Evolutionary conservation across 2,113 vertebrate species (phyloP).

Genomic region (Hippocampus zosterae): DNA sequence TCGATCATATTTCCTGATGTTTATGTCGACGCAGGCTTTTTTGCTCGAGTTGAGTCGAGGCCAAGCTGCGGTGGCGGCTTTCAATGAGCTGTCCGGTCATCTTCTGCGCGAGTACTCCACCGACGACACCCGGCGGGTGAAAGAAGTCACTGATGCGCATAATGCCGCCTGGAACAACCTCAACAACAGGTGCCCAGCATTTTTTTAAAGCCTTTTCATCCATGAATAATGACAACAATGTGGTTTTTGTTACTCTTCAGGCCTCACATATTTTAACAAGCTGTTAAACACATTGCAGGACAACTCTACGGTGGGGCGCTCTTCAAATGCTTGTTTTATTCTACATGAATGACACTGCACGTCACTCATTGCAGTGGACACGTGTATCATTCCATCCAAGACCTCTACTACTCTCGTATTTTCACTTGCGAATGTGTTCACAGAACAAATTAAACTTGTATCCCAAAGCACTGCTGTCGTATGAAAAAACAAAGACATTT

Average conservation of each 20-base stretch:
- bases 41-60: conserved; percentile 84
- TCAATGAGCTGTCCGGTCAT: conserved; percentile 87
- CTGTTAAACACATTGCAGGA: background rate
- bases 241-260: background rate
- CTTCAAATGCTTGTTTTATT: background rate
- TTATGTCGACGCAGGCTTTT: conserved; percentile 69
- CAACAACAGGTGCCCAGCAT: conserved; percentile 78
- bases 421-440: too few species aligned
- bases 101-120: conserved; percentile 82
- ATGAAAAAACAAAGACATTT: background rate
- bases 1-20: background rate
- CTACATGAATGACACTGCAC: too few species aligned
- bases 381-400: too few species aligned
- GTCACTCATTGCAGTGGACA: too few species aligned
- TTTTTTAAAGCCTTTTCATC: background rate
- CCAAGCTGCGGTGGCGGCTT: conserved; percentile 75
- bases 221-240: background rate
- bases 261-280: background rate
- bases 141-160: conserved; percentile 84
- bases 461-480: background rate
- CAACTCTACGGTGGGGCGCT: background rate
- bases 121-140: conserved; percentile 89
- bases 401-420: too few species aligned
- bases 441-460: background rate
- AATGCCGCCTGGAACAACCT: conserved; percentile 82